Base-by-base conservation (phyloP, 92 coral and sea anemone species). In the Porites cylindrica region DNA sequence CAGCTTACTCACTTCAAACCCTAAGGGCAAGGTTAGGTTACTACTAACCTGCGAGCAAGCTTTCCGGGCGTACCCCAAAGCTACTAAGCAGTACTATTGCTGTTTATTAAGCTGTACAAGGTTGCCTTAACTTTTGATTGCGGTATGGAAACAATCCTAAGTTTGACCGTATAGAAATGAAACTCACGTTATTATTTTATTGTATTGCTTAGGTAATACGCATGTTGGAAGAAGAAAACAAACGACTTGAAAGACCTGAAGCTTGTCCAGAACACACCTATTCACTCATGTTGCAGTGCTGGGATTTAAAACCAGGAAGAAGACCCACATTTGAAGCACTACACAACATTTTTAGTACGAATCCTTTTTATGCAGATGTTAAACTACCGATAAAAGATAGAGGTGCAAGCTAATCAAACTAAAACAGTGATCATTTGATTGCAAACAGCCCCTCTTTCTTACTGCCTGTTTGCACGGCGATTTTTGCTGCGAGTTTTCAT, bases 261-360 rank as follows among this genome's bases (percentile, higher is more conserved):
- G 95, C 95, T 2, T 97, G 99, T 60, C 99, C 99, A 65, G 97
- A 97, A 58, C 98, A 95, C 84, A 96, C 98, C 3, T 97, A 95
- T 73, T 94, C 94, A 61, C 91, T 97, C 70, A 97, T 97, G 99
- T 83, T 97, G 59, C 96, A 92, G 80, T 97, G 99, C 92, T 97
- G 99, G 99, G 99, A 97, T 82, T 91, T 97, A 43, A 91, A 81
- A n/a, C 95, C 99, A 7, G 99, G 95, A 75, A 92, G 90, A 68
- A 88, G 99, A 52, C 99, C 99, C 24, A 97, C 99, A 0, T 97
- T 97, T 89, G 90, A 96, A 18, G 96, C 93, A 85, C 84, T 97
- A 2, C 98, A 97, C 79, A 80, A 95, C 68, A 94, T 95, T 38
- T 97, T 97, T 91, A 97, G 96, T 63, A 97, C 99, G 59, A 96